Percentiles rank a stretch among this genome's conserved stretches.
Conservation (phyloP, 2,113 vertebrate genomes). For the Acrocephalus arundinaceus region DNA sequence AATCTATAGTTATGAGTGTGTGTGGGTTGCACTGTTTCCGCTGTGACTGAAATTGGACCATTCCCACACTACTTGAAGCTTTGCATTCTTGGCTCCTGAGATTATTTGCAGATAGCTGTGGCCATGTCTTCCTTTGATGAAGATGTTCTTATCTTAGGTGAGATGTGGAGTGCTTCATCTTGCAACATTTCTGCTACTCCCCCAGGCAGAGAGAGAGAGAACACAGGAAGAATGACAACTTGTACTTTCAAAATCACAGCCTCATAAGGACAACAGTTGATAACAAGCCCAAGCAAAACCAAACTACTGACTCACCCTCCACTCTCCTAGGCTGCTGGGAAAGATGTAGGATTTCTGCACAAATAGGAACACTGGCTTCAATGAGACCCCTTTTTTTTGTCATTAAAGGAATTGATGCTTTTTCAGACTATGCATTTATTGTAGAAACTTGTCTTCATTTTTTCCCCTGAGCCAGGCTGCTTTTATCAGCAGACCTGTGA, state of each 20-base stretch:
- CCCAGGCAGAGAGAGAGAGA: not conserved
- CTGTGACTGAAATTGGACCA: not conserved
- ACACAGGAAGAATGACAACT: conserved; percentile 7
- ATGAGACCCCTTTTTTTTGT: not conserved
- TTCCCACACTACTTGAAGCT: conserved; percentile 17
- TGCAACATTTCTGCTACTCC: conserved; percentile 40
- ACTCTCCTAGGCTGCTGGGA: not conserved
- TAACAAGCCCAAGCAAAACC: conserved; percentile 60
- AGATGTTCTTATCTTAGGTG: conserved; percentile 35
- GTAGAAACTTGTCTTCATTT: not conserved
- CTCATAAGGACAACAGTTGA: conserved; percentile 39
- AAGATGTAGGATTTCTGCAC: not conserved
- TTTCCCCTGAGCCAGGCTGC: not conserved
- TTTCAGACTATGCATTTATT: not conserved
- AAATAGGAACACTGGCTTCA: not conserved
- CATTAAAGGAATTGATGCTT: not conserved
- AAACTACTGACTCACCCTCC: conserved; percentile 31
- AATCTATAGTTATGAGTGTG: not conserved
- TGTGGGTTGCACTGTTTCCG: rapidly evolving
- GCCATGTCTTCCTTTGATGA: conserved; percentile 4
- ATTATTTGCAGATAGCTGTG: not conserved
- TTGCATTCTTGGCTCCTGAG: not conserved
- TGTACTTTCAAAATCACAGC: conserved; percentile 50
- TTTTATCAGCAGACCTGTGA: not conserved
- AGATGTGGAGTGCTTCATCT: not conserved